Evolutionary conservation across 2,113 vertebrate genomes (phyloP), one percentile per base, ranked within the genome.

Genomic region (Holacanthus passer): DNA sequence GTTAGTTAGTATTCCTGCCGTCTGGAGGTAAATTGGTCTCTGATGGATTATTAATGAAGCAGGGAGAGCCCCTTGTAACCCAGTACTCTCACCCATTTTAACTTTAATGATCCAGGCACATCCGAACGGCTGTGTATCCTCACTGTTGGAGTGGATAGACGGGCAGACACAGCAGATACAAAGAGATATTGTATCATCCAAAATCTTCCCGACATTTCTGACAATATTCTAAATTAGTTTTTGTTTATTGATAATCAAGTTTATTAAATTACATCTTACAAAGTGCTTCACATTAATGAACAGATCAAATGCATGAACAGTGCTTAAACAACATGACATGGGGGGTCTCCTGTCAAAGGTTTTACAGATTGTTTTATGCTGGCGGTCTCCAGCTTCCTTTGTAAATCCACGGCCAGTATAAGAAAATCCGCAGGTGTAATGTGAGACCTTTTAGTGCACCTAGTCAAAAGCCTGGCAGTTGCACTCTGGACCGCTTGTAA

Each of bases 11-110:
- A 53, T 79, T 79, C 24, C 62, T 73, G 37, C 83, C 29, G 90
- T 88, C 88, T 90, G 83, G 81, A 84, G 72, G 79, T 89, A 62
- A 89, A 91, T 24, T 70, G 79, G 64, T 81, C 68, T 88, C 66
- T 3, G 39, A 27, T 91, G 24, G 67, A 83, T 81, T 84, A 91
- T 90, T 92, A 64, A 92, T 90, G 62, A 76, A 75, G 67, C 48
- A 79, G 84, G 84, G 77, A 86, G 82, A 90, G 50, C 81, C 85
- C 85, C 35, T 64, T 74, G 90, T 83, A 92, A 93, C 77, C 73
- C 24, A 48, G 79, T 29, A 79, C 79, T 63, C 65, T 66, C 67
- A 62, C 65, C 77, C 70, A 66, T 81, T 87, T 75, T 71, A 89
- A 82, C 80, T 88, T 90, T 85, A 90, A 93, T 90, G 86, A 89